Evolutionary conservation across 2,888 invertebrate species (phyloP), one percentile per base, ranked within the genome.

Genomic region (Clepsis dumicolana): DNA sequence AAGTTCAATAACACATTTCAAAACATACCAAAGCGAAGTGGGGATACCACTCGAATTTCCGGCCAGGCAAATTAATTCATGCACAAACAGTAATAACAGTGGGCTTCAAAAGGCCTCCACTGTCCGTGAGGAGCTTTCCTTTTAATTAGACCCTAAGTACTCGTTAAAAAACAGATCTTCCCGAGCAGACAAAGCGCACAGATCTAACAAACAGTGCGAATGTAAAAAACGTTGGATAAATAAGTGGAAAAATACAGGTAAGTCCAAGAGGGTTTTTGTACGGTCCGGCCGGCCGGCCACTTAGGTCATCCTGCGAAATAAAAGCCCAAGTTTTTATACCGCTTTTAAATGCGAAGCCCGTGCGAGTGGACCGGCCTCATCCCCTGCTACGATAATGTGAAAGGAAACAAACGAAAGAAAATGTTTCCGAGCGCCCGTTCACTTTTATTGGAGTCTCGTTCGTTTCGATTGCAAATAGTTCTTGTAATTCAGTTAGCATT

Each of bases 181-280:
- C 86, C 84, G 78, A 85, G 84, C 92, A 88, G 90, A 93, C 93
- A 93, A 93, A 93, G 89, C 85, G 86, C 77, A 75, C 82, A 83
- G 84, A 86, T 88, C 90, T 83, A 89, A 90, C 92, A 91, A 91
- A 93, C 90, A 89, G 86, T 87, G 90, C 85, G 84, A 90, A 93
- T 90, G 90, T 91, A 92, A 91, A 83, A 93, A 93, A 91, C 90
- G 89, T 84, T 85, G 91, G 90, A 91, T 92, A 93, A 93, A 93
- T 92, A 93, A 90, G 93, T 92, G 93, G 93, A 93, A 93, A 93
- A 93, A 92, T 91, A 93, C 93, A 93, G 93, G 93, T 93, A 92
- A 91, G 91, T 92, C 90, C 84, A 87, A 89, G 93, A 91, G 92
- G 88, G 89, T 84, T 89, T 91, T 91, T 93, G 91, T 93, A 87